Conservation (phyloP, 1,140 invertebrate species). For the Grapholita molesta region DNA sequence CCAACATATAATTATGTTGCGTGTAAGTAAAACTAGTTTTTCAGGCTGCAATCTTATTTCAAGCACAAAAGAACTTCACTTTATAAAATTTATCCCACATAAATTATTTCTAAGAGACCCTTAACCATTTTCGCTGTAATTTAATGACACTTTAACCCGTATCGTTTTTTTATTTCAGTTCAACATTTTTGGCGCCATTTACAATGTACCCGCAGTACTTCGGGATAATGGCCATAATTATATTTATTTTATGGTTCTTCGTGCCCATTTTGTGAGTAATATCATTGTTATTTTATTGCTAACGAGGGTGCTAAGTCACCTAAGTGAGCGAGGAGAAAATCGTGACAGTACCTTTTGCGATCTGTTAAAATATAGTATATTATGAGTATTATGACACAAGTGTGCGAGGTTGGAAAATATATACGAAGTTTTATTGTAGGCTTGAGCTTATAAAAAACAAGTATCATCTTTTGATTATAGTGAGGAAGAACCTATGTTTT, state of each 20-base stretch:
- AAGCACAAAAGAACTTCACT: neutral
- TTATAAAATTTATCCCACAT: neutral
- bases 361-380: no score
- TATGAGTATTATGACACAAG: no score
- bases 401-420: no score
- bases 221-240: conserved; percentile 70
- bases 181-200: conserved; percentile 70
- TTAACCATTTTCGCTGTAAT: conserved; percentile 3
- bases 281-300: conserved; percentile 27
- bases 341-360: neutral
- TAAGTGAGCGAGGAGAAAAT: neutral
- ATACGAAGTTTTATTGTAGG: no score
- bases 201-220: conserved; percentile 69
- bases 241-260: conserved; percentile 75
- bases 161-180: conserved; percentile 50
- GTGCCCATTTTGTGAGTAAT: conserved; percentile 71
- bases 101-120: neutral
- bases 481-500: no score
- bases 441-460: no score
- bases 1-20: no score
- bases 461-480: no score
- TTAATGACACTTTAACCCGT: conserved; percentile 17
- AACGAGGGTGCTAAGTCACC: conserved; percentile 13
- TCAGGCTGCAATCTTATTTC: neutral
- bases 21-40: no score